Conservation (phyloP, 2,888 invertebrate species). For the Morpho deidamia region DNA sequence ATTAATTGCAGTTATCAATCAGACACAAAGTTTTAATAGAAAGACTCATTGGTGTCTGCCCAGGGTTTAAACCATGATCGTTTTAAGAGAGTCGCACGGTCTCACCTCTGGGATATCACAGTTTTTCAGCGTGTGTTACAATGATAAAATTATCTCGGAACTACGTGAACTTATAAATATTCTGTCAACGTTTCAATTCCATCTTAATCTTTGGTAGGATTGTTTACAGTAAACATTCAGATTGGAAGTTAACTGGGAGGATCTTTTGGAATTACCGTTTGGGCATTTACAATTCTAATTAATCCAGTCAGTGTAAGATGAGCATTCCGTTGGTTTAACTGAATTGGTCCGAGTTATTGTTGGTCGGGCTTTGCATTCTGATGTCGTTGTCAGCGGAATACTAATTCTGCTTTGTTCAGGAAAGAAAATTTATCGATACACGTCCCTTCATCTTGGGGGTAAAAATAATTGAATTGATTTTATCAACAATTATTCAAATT, state of each 20-base stretch:
- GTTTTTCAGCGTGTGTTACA: no score
- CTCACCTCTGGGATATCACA: no score
- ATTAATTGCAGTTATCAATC: no score
- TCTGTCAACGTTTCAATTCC: conserved; percentile 54
- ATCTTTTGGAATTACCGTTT: conserved; percentile 48
- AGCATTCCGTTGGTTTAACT: conserved; percentile 52
- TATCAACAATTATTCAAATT: no score
- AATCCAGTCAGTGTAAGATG: conserved; percentile 61
- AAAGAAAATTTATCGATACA: no score
- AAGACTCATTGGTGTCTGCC: no score
- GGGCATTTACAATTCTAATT: conserved; percentile 74
- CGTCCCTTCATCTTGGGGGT: no score
- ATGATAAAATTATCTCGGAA: no score
- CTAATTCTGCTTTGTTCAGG: conserved; percentile 20
- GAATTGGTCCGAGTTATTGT: conserved; percentile 51
- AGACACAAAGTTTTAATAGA: no score
- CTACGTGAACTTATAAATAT: conserved; percentile 50
- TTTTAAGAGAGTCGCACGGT: no score
- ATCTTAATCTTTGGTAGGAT: conserved; percentile 71
- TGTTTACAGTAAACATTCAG: conserved; percentile 73
- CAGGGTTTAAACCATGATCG: no score
- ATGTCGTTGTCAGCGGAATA: conserved; percentile 39
- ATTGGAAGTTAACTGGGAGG: conserved; percentile 67
- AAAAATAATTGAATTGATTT: no score
- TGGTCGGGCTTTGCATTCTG: conserved; percentile 65